A percentile compares a stretch with the other conserved stretches of the same genome.
phyloP scores from a whole-genome alignment of 2,113 vertebrate species.

The Eidolon helvum region DNA sequence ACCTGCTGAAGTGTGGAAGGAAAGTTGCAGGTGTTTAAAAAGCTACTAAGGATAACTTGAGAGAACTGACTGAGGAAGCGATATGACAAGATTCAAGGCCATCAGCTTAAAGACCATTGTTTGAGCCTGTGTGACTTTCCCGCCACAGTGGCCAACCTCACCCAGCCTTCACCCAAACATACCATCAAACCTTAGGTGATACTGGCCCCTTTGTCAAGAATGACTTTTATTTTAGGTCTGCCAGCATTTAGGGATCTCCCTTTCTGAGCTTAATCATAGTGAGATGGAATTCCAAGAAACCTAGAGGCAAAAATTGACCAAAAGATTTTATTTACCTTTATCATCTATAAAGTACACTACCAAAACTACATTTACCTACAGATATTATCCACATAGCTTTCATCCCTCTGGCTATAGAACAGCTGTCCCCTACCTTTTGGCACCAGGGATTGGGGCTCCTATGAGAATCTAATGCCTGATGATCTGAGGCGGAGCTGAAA shows the following conservation, averaged over 20 bases:
- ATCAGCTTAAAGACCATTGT: background rate
- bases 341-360: background rate
- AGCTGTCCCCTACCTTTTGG: too few relatives aligned
- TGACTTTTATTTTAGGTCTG: background rate
- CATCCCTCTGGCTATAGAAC: background rate
- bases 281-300: background rate
- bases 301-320: background rate
- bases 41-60: background rate
- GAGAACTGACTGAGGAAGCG: background rate
- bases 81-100: background rate
- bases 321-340: background rate
- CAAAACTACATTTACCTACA: background rate
- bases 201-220: background rate
- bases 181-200: background rate
- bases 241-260: background rate
- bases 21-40: background rate
- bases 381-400: background rate
- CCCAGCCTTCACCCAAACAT: background rate
- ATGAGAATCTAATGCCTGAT: too few relatives aligned
- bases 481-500: too few relatives aligned
- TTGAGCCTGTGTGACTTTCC: background rate
- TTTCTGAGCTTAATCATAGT: background rate
- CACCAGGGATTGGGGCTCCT: too few relatives aligned
- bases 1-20: background rate
- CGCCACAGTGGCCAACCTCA: background rate